phyloP scores from a whole-genome alignment of 2,888 invertebrate genomes.

The Acanthosepion esculentum region DNA sequence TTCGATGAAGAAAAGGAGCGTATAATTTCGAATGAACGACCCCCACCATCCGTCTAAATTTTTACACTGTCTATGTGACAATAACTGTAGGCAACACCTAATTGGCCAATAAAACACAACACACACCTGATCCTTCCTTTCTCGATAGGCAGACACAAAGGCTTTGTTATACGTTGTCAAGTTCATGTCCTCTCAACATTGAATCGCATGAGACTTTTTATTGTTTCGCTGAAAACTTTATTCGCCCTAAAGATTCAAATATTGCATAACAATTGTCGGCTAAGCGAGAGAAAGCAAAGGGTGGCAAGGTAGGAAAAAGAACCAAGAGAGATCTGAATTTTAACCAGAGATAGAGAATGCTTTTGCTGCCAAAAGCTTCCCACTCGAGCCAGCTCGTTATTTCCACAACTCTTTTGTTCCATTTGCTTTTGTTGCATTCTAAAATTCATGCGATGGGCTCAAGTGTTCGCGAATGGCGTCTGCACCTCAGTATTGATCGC shows the following conservation, averaged over 20 bases:
- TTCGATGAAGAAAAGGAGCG: too few relatives aligned
- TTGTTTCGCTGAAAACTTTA: neutral
- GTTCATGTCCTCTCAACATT: neutral
- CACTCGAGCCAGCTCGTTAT: neutral
- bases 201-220: neutral
- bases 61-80: neutral
- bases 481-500: neutral
- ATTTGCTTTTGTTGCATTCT: neutral
- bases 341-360: neutral
- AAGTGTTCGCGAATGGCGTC: neutral
- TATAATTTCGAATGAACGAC: too few relatives aligned
- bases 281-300: neutral
- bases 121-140: neutral
- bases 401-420: neutral
- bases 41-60: neutral
- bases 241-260: neutral
- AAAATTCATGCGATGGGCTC: neutral
- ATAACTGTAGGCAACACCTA: neutral
- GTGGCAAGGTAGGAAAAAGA: neutral
- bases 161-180: neutral
- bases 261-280: neutral
- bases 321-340: neutral
- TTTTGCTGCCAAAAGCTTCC: neutral
- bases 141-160: neutral
- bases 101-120: neutral